phyloP scores from a whole-genome alignment of 1,140 invertebrate genomes.

The Saccostrea glomerata region DNA sequence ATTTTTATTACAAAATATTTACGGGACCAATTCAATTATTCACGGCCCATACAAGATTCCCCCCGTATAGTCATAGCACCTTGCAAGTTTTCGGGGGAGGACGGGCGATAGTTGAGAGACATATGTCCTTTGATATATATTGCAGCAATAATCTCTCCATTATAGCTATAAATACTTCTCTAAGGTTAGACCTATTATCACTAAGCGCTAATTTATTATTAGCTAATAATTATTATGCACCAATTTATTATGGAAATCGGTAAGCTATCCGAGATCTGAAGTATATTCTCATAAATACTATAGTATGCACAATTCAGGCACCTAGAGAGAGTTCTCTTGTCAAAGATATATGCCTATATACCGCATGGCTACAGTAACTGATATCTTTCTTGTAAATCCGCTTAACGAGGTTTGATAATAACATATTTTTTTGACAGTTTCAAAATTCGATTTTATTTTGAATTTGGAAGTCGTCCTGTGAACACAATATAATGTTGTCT shows the following conservation, averaged over 20 bases:
- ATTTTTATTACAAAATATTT: neutral
- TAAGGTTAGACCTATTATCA: neutral
- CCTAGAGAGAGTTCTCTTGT: neutral
- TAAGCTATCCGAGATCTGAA: slow-evolving; percentile 3
- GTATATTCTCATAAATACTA: neutral
- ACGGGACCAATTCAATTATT: neutral
- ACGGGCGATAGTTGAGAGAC: neutral
- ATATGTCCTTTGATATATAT: neutral
- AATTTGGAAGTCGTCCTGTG: neutral
- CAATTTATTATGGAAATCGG: slow-evolving; percentile 18
- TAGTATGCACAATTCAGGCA: neutral
- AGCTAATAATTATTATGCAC: slow-evolving; percentile 23
- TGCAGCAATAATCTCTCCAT: slow-evolving; percentile 5
- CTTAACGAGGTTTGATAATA: too few species aligned
- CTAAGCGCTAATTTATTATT: neutral
- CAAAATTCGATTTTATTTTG: neutral
- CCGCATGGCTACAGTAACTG: neutral
- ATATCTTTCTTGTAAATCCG: too few species aligned
- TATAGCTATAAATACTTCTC: neutral
- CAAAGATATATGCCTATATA: neutral
- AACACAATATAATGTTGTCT: neutral
- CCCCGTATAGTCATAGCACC: neutral
- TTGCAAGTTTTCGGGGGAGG: neutral
- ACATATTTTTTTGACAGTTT: neutral
- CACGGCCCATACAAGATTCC: neutral